Percentiles rank a stretch among this genome's conserved stretches.
Evolutionary conservation across 2,888 invertebrate species (phyloP).

Genomic region (Chelonus formosanus): DNA sequence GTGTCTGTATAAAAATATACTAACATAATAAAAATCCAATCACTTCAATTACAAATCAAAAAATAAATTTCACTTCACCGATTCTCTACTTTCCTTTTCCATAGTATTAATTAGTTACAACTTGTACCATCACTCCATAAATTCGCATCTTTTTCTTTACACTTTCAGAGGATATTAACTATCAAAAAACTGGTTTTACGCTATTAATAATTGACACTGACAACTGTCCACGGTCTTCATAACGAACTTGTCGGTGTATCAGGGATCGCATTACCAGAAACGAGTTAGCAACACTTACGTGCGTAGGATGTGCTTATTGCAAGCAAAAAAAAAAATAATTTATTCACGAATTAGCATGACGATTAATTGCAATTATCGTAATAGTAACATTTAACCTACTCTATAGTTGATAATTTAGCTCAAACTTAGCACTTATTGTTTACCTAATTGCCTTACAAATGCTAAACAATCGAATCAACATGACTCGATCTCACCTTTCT

Average conservation of each 20-base stretch:
- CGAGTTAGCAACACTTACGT: constrained; percentile 13
- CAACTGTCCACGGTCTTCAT: constrained; percentile 35
- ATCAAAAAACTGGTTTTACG: constrained; percentile 30
- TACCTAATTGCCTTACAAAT: background rate
- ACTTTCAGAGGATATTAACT: too few relatives aligned
- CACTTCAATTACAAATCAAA: too few relatives aligned
- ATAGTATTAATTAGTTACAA: too few relatives aligned
- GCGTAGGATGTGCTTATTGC: background rate
- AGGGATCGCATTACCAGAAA: constrained; percentile 24
- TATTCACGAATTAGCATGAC: constrained; percentile 9
- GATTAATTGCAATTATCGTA: background rate
- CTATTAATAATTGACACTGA: constrained; percentile 35
- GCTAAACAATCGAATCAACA: constrained; percentile 1
- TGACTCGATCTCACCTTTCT: too few relatives aligned
- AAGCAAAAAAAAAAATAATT: background rate
- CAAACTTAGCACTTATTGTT: background rate
- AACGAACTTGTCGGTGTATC: constrained; percentile 31
- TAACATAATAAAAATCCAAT: too few relatives aligned
- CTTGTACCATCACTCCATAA: too few relatives aligned
- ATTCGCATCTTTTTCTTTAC: too few relatives aligned
- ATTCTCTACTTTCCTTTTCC: too few relatives aligned
- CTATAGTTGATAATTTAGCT: background rate
- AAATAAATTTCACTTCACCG: too few relatives aligned
- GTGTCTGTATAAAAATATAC: too few relatives aligned
- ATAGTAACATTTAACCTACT: too few relatives aligned